Percentiles rank a stretch among this genome's conserved stretches.
phyloP scores from a whole-genome alignment of 2,888 invertebrate species.

The Ceratothoa steindachneri region DNA sequence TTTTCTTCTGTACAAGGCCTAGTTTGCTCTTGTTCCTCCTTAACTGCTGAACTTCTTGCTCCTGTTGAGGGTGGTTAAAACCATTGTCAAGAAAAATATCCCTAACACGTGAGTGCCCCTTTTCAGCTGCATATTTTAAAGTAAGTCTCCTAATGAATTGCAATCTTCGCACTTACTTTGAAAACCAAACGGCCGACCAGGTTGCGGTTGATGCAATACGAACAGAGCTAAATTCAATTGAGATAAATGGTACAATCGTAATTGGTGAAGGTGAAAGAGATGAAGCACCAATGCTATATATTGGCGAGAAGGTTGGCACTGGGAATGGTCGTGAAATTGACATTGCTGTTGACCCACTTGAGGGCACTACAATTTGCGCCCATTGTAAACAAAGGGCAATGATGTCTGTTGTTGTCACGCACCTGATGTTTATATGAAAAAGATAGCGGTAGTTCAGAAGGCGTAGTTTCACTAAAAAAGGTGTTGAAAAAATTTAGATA shows the following conservation, averaged over 20 bases:
- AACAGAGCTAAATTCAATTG: background rate
- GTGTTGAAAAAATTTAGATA: no score
- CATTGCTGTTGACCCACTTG: background rate
- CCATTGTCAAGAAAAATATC: no score
- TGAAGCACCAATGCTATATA: constrained; percentile 1
- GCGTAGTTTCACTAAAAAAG: background rate
- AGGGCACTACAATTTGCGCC: background rate
- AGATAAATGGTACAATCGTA: background rate
- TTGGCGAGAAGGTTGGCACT: background rate
- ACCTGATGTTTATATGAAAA: background rate
- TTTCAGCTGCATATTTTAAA: no score
- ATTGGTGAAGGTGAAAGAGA: background rate
- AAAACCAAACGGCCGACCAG: no score
- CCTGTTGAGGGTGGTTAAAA: no score
- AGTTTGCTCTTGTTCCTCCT: no score
- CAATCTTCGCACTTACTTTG: no score
- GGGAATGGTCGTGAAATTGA: background rate
- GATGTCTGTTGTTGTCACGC: background rate
- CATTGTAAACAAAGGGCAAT: background rate
- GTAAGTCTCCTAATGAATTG: no score
- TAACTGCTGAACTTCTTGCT: no score
- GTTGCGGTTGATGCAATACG: background rate
- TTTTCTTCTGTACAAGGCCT: no score
- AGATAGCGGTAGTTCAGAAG: background rate
- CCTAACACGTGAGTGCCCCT: no score